Percentiles rank a stretch among this genome's conserved stretches.
These are phyloP conservation scores for Scaptomyza reducta DNA, from an alignment of 2,888 invertebrate genomes.

Conservation along the genomic window DNA sequence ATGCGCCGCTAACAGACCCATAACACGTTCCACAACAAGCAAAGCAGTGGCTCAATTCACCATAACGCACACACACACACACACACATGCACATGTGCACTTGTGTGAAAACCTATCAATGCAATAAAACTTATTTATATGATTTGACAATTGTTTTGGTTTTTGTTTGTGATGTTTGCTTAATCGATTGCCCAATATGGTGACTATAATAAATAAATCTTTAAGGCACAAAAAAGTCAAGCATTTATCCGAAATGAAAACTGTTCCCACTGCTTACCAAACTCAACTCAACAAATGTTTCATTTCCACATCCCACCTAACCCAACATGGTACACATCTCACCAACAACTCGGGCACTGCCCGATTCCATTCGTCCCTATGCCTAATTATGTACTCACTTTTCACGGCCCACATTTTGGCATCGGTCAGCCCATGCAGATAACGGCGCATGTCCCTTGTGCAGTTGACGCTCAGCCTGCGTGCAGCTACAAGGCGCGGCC, in stretches of 20 bases:
- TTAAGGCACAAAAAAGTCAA: background rate
- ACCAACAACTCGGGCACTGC: background rate
- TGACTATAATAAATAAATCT: background rate
- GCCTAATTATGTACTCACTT: constrained; percentile 78
- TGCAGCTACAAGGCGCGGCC: constrained; percentile 68
- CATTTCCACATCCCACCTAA: background rate
- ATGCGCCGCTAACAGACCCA: constrained; percentile 29
- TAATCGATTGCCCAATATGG: constrained; percentile 31
- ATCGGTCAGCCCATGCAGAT: constrained; percentile 79
- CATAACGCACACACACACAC: background rate
- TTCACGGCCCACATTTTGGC: constrained; percentile 83
- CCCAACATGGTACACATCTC: background rate
- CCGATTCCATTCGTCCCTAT: background rate
- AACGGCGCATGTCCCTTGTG: constrained; percentile 80
- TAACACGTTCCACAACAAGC: constrained; percentile 52
- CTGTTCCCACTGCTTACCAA: no score
- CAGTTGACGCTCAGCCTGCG: constrained; percentile 76
- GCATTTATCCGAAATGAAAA: no score
- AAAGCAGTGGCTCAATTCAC: constrained; percentile 19
- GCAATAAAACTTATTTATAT: constrained; percentile 27
- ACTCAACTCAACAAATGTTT: background rate
- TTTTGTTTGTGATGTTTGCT: no score
- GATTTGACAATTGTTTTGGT: constrained; percentile 25
- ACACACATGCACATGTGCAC: background rate
- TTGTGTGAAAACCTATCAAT: constrained; percentile 33